Evolutionary conservation across 1,140 invertebrate genomes (phyloP).

Genomic region (Zeugodacus cucurbitae): DNA sequence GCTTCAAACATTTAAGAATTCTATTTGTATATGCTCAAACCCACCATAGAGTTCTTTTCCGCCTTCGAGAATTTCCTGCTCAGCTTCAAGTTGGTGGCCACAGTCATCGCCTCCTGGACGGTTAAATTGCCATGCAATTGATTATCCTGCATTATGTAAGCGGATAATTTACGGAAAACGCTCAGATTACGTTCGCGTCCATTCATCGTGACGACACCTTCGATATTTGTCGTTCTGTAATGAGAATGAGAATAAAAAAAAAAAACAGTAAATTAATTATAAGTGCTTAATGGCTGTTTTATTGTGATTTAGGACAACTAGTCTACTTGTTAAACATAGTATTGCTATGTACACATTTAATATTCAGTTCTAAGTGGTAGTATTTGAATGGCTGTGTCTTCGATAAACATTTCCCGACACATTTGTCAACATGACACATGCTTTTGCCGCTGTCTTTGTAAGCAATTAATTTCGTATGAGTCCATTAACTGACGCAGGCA

Average conservation of each 20-base stretch:
- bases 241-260: background rate
- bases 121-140: conserved; percentile 93
- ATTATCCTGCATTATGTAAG: conserved; percentile 99
- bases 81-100: conserved; percentile 91
- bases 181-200: conserved; percentile 87
- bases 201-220: conserved; percentile 87
- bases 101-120: conserved; percentile 93
- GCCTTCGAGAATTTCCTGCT: conserved; percentile 73
- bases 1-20: background rate
- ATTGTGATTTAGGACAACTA: too few species aligned
- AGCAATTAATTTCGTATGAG: background rate
- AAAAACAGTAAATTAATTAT: background rate
- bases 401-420: background rate
- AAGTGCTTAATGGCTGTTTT: background rate
- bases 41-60: conserved; percentile 87
- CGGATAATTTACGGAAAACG: conserved; percentile 92
- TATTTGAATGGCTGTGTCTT: too few species aligned
- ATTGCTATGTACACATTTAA: too few species aligned
- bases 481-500: background rate
- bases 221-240: conserved; percentile 78
- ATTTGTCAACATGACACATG: background rate
- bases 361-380: too few species aligned
- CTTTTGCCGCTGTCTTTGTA: background rate
- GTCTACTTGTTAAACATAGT: too few species aligned
- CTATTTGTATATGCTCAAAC: conserved; percentile 50